Evolutionary conservation across 2,888 invertebrate species (phyloP).

Genomic region (Tenthredo distinguenda): DNA sequence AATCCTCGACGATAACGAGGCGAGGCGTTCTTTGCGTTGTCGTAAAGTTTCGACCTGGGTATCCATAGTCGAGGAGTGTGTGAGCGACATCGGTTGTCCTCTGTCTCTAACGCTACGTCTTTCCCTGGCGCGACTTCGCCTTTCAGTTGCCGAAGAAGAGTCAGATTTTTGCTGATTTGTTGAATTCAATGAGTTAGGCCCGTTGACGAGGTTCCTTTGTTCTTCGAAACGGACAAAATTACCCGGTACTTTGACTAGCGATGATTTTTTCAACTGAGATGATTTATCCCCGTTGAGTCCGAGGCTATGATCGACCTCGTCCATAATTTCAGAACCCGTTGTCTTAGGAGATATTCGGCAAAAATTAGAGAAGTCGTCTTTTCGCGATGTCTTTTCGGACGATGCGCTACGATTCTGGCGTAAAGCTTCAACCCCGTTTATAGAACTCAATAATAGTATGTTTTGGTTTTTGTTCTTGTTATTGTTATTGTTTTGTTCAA

Average conservation of each 20-base stretch:
- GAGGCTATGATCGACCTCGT: slow-evolving; percentile 59
- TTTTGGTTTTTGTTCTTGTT: slow-evolving; percentile 60
- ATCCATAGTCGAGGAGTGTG: slow-evolving; percentile 56
- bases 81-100: slow-evolving; percentile 57
- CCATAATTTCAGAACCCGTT: slow-evolving; percentile 50
- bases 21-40: slow-evolving; percentile 66
- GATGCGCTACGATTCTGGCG: background rate
- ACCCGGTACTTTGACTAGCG: slow-evolving; percentile 36
- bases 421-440: background rate
- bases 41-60: slow-evolving; percentile 60
- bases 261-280: slow-evolving; percentile 22
- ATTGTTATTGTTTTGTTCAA: slow-evolving; percentile 62
- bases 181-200: background rate
- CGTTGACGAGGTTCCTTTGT: background rate
- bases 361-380: background rate
- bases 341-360: slow-evolving; percentile 41
- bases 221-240: slow-evolving; percentile 36
- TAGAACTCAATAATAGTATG: slow-evolving; percentile 22
- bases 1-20: slow-evolving; percentile 62
- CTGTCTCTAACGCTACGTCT: slow-evolving; percentile 68
- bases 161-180: slow-evolving; percentile 59
- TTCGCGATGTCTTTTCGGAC: background rate
- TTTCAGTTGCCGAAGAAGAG: slow-evolving; percentile 62
- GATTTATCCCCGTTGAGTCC: slow-evolving; percentile 55
- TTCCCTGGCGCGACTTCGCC: slow-evolving; percentile 73